A percentile compares a stretch with the other conserved stretches of the same genome.
Conservation (phyloP, 2,888 invertebrate genomes). For the Rhingia rostrata region DNA sequence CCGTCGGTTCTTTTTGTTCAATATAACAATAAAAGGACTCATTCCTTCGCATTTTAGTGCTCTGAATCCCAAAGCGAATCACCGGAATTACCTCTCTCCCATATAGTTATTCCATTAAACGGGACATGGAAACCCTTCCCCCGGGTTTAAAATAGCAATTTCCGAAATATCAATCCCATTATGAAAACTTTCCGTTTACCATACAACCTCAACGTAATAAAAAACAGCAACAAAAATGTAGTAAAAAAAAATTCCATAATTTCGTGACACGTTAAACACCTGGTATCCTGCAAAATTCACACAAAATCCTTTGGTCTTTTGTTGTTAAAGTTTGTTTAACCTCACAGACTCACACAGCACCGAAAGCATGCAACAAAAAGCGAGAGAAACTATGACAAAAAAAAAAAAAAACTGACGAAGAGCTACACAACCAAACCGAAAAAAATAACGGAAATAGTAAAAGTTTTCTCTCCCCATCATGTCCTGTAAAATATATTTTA, state of each 20-base stretch:
- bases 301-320: slow-evolving; percentile 55
- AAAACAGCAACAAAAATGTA: background rate
- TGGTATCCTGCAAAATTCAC: slow-evolving; percentile 63
- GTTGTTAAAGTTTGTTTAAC: slow-evolving; percentile 57
- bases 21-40: too few relatives aligned
- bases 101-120: background rate
- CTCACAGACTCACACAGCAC: background rate
- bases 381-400: background rate
- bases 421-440: background rate
- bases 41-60: too few relatives aligned
- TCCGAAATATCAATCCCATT: slow-evolving; percentile 34
- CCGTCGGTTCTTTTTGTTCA: too few relatives aligned
- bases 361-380: background rate
- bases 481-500: slow-evolving; percentile 3
- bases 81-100: too few relatives aligned
- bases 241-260: slow-evolving; percentile 48
- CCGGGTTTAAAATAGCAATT: slow-evolving; percentile 8
- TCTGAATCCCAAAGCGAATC: too few relatives aligned
- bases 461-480: slow-evolving; percentile 27
- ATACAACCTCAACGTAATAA: too few relatives aligned
- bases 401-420: background rate
- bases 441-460: slow-evolving; percentile 13
- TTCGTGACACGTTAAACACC: slow-evolving; percentile 62
- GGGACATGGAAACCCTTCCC: background rate
- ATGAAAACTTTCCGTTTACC: slow-evolving; percentile 15